phyloP scores from a whole-genome alignment of 2,113 vertebrate genomes.

The Rhea pennata region DNA sequence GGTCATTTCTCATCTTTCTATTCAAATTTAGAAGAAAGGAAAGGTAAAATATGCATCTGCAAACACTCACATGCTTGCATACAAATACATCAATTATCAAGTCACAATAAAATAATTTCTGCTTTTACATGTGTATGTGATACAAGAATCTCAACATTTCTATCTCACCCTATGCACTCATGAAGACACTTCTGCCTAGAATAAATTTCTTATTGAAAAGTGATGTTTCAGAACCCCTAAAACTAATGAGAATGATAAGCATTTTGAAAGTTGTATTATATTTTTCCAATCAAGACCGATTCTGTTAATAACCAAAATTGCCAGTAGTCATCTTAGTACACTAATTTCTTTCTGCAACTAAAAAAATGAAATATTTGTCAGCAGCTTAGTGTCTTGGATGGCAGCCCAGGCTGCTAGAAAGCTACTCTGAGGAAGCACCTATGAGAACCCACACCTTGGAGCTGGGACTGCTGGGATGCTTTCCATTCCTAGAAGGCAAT shows the following conservation, averaged over 20 bases:
- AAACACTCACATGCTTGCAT: background rate
- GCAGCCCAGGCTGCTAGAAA: slow-evolving; percentile 31
- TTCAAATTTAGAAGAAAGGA: slow-evolving; percentile 15
- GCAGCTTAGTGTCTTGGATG: background rate
- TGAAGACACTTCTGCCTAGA: background rate
- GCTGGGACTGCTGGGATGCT: background rate
- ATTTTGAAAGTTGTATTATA: background rate
- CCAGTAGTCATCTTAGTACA: background rate
- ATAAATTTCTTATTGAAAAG: slow-evolving; percentile 4
- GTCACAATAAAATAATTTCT: slow-evolving; percentile 1
- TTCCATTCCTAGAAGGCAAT: slow-evolving; percentile 70
- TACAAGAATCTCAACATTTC: background rate
- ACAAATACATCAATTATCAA: background rate
- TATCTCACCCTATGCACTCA: background rate
- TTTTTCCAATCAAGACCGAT: background rate
- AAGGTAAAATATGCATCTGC: slow-evolving; percentile 42
- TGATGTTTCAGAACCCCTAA: background rate
- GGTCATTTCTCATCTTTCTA: slow-evolving; percentile 32
- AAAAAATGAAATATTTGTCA: background rate
- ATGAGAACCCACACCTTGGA: slow-evolving; percentile 23
- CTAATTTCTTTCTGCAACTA: background rate
- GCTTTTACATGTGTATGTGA: background rate
- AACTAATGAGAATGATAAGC: background rate
- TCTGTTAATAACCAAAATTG: background rate
- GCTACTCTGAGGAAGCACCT: slow-evolving; percentile 41